Base-by-base conservation (phyloP, 2,888 invertebrate species). In the Chymomyza amoena region DNA sequence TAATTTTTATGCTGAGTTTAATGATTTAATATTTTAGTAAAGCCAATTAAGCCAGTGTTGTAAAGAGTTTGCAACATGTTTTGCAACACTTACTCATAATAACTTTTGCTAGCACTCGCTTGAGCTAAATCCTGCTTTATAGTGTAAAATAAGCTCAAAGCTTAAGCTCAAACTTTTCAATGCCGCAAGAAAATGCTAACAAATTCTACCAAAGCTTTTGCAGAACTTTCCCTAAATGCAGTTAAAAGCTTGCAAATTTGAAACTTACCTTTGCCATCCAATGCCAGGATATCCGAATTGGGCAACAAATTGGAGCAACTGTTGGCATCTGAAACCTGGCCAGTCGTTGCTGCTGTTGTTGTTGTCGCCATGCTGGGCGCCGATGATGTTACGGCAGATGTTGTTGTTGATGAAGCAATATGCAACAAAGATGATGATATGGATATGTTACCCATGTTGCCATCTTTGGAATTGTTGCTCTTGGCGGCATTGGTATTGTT, bases 201-300 rank as follows among this genome's bases (percentile, higher is more conserved):
- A 25, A 25, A 25, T 3, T 4, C 25, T 25, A 25, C 4, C 3
- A 25, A 25, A 25, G 25, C 25, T 25, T 25, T 25, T 32, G 4
- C 1, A 32, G 9, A 32, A 9, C 32, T 32, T 32, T 6, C 56
- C 13, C 18, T 20, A 13, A 59, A 25, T 25, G 25, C 36, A 36
- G 36, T 36, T 36, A 36, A 10, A 56, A 18, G 56, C 20, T 56
- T 56, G 15, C 9, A 9, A 6, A 60, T 60, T 28, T 25, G 5
- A 63, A 36, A 64, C 93, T 92, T 91, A 94, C 94, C 93, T 92
- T 93, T 93, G 72, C 91, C 88, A 83, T 93, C 93, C 72, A 91
- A 82, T 66, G 90, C 81, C 61, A 92, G 92, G 72, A 78, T 79
- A 63, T 89, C 84, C 45, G 81, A 72, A 25, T 81, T 62, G 59